Base-by-base conservation (phyloP, 2,888 invertebrate species). In the Callimorpha dominula region DNA sequence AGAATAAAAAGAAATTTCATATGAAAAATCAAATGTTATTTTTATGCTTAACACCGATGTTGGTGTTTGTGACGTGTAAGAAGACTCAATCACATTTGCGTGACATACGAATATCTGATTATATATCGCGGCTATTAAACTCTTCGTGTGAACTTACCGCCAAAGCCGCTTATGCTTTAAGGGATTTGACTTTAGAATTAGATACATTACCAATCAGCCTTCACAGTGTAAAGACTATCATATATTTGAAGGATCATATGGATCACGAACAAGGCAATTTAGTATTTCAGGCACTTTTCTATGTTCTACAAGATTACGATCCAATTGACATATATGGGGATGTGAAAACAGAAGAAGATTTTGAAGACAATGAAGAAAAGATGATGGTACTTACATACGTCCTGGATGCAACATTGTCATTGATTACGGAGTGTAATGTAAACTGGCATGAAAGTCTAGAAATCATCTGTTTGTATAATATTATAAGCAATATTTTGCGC, bases 361-460 rank as follows among this genome's bases (percentile, higher is more conserved):
- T 86, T 8, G 92, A 91, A 67, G 91, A 92, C 8, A 83, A 87
- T 40, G 89, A 91, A 57, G 90, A 93, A 46, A 93, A 90, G 70
- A 87, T 92, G 8, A 83, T 91, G 63, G 96, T 97, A 46, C 92
- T 97, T 86, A 96, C 96, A 14, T 96, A 97, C n/a, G 95, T 97
- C 0, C 90, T 98, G 73, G 97, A 97, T 73, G 96, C 96, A 0
- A 92, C 98, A 15, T 94, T 96, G 42, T 94, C 96, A 0, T 92
- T 98, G 64, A 97, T 98, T 7, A 96, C 97, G 74, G 96, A 97
- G 66, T 97, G 97, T 81, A 96, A 97, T 76, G 97, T 98, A 17
- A 97, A 97, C 52, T 98, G 98, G 98, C 96, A 97, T 73, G 97
- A 98, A 82, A 97, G 97, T 73, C 95, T 98, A 4, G 98, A 98